Evolutionary conservation across 2,888 invertebrate genomes (phyloP), one percentile per base, ranked within the genome.

Genomic region (Agonopterix arenella): DNA sequence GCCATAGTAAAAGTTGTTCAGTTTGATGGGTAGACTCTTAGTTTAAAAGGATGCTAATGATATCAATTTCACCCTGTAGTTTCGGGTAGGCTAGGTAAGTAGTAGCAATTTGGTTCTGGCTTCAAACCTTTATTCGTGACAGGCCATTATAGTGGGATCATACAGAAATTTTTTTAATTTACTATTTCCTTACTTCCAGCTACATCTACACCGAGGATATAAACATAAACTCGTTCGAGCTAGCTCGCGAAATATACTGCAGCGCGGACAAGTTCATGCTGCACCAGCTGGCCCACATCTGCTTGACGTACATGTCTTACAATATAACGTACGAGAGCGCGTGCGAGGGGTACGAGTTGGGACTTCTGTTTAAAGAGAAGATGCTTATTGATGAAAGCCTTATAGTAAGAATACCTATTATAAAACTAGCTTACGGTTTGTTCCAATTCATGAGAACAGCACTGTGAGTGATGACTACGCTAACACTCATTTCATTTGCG

Each of bases 121-220:
- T 4, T 18, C 18, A 2, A 16, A 18, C 18, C 2, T 18, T 18
- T 18, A 18, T 18, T 3, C 3, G 18, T 18, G 18, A 18, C 18
- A 18, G 18, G 18, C 18, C 4, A 0, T 18, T 4, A 18, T 2
- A 13, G n/a, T 2, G 13, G 13, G 18, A 18, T 18, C 18, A 2
- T 28, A 28, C 28, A 28, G 28, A 0, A 2, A 13, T 18, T 4
- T 18, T 4, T 28, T 5, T 28, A 5, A 40, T 10, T 4, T 40
- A 3, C 40, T 40, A 40, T 10, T 10, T 9, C n/a, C 9, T 40
- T 40, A 40, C 7, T 40, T 40, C 10, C 48, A 48, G 48, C 36
- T 46, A 45, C 43, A 36, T 46, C 11, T 45, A 45, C 48, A 41
- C 49, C 2, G 49, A 45, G 4, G 16, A 45, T 5, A 45, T 45